phyloP scores from a whole-genome alignment of 2,888 invertebrate genomes.

The Mythimna ferrago region DNA sequence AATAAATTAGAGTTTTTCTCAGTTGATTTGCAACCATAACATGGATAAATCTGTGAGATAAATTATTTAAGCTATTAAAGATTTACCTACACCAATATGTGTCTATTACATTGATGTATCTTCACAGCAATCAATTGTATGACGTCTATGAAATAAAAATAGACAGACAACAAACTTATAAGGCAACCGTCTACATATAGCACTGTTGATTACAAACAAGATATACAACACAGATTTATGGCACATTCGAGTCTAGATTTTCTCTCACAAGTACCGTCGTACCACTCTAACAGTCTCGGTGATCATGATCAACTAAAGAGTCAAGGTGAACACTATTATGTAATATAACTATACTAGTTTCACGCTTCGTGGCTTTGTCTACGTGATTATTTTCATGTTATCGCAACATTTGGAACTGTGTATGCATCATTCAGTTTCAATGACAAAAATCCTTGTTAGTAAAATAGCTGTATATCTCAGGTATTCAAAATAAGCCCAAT shows the following conservation, averaged over 20 bases:
- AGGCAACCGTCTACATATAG: slow-evolving; percentile 15
- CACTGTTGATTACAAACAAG: slow-evolving; percentile 27
- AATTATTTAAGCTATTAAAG: slow-evolving; percentile 19
- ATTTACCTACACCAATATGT: slow-evolving; percentile 14
- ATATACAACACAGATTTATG: slow-evolving; percentile 33
- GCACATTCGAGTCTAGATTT: slow-evolving; percentile 40
- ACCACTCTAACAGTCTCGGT: slow-evolving; percentile 38
- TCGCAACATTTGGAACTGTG: slow-evolving; percentile 4
- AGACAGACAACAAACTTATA: slow-evolving; percentile 17
- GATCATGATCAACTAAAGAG: slow-evolving; percentile 58
- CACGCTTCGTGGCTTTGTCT: slow-evolving; percentile 39
- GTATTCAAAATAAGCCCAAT: slow-evolving; percentile 1
- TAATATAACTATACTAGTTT: slow-evolving; percentile 46
- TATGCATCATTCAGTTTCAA: slow-evolving; percentile 12
- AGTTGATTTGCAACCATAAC: neutral
- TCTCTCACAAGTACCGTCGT: slow-evolving; percentile 28
- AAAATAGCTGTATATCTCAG: neutral
- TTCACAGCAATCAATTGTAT: slow-evolving; percentile 23
- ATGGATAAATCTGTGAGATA: neutral
- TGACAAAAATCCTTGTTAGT: neutral
- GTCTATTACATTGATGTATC: slow-evolving; percentile 16
- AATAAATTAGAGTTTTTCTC: slow-evolving; percentile 4
- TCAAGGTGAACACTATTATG: slow-evolving; percentile 65
- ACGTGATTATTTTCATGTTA: slow-evolving; percentile 37
- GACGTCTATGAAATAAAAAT: slow-evolving; percentile 31